Conservation (phyloP, 2,888 invertebrate species). For the Conops quadrifasciatus region DNA sequence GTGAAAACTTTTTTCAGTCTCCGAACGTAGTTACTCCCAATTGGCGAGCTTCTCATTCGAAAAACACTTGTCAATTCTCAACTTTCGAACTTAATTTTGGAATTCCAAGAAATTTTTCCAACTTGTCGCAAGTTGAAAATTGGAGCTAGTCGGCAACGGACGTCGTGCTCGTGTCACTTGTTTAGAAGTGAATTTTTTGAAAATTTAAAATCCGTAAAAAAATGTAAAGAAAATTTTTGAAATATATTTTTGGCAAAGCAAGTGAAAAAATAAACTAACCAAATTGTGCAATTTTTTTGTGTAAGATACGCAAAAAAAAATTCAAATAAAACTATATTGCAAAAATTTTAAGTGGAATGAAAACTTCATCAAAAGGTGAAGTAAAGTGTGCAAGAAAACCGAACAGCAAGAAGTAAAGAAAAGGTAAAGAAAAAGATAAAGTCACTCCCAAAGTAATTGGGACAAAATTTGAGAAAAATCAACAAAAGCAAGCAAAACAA, state of each 20-base stretch:
- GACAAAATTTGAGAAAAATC: too few relatives aligned
- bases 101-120: slow-evolving; percentile 23
- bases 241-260: slow-evolving; percentile 8
- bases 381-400: slow-evolving; percentile 1
- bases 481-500: too few relatives aligned
- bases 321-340: slow-evolving; percentile 6
- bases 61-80: slow-evolving; percentile 18
- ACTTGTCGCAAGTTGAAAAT: slow-evolving; percentile 39
- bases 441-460: slow-evolving; percentile 8
- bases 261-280: slow-evolving; percentile 12
- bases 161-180: slow-evolving; percentile 35
- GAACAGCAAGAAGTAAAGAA: not conserved
- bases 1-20: too few relatives aligned
- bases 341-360: slow-evolving; percentile 26
- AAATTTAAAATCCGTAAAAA: slow-evolving; percentile 16
- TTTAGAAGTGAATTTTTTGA: slow-evolving; percentile 7
- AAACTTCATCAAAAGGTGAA: slow-evolving; percentile 11
- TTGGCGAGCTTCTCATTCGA: slow-evolving; percentile 10
- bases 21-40: slow-evolving; percentile 20
- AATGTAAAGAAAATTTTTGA: slow-evolving; percentile 20
- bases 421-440: slow-evolving; percentile 19
- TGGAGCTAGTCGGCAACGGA: slow-evolving; percentile 42
- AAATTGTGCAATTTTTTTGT: slow-evolving; percentile 26
- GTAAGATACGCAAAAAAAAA: not conserved
- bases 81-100: not conserved